These are phyloP conservation scores for Drosophila gaucha DNA, from an alignment of 2,888 invertebrate species.

Conservation along the genomic window DNA sequence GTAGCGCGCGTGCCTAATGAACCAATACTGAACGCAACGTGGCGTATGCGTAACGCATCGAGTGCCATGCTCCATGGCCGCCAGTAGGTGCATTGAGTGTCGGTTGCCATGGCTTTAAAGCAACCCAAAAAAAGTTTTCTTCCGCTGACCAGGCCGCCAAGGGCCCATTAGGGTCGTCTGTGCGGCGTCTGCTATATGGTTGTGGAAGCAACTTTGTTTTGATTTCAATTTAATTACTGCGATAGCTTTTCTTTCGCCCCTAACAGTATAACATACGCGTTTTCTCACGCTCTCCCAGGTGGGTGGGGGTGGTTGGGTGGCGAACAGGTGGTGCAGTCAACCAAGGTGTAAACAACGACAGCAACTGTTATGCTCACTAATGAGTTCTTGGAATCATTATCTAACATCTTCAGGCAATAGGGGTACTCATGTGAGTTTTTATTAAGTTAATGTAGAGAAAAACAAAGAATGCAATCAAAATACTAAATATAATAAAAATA, in stretches of 20 bases:
- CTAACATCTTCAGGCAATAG: slow-evolving; percentile 31
- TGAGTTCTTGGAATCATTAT: slow-evolving; percentile 53
- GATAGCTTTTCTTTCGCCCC: slow-evolving; percentile 25
- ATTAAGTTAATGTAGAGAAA: too few relatives aligned
- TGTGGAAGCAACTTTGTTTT: slow-evolving; percentile 26
- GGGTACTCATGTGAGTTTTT: slow-evolving; percentile 46
- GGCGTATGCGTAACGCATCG: slow-evolving; percentile 53
- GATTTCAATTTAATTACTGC: slow-evolving; percentile 49
- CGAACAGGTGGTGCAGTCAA: slow-evolving; percentile 20
- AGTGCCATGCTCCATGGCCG: neutral
- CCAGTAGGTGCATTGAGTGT: slow-evolving; percentile 57
- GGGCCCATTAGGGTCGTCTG: slow-evolving; percentile 37
- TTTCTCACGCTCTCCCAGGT: slow-evolving; percentile 58
- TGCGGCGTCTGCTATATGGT: slow-evolving; percentile 24
- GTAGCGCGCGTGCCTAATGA: slow-evolving; percentile 66
- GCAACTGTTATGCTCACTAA: slow-evolving; percentile 50
- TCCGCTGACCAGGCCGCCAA: slow-evolving; percentile 7
- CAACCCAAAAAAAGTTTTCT: slow-evolving; percentile 19
- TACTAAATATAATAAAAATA: too few relatives aligned
- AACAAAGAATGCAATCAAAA: too few relatives aligned
- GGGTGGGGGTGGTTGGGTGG: neutral
- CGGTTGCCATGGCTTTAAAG: slow-evolving; percentile 33
- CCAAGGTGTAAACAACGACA: slow-evolving; percentile 42
- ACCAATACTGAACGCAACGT: slow-evolving; percentile 35
- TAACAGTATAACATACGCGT: slow-evolving; percentile 30